A percentile compares a stretch with the other conserved stretches of the same genome.
These are phyloP conservation scores for Arctopsyche grandis DNA, from an alignment of 1,140 invertebrate species.

Conservation along the genomic window DNA sequence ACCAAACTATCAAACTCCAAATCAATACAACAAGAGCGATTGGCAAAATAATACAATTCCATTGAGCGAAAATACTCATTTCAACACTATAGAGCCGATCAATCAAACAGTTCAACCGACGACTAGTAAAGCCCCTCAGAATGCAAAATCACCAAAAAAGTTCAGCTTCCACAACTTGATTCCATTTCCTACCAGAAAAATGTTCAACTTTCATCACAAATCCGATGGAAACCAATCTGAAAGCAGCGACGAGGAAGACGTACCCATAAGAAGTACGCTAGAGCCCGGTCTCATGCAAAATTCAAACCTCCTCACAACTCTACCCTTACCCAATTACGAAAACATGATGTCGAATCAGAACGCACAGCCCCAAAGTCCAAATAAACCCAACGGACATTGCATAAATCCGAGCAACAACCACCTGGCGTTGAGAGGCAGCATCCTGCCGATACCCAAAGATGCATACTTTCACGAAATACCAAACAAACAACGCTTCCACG, in stretches of 20 bases:
- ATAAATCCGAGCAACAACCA: slow-evolving; percentile 28
- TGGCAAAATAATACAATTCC: slow-evolving; percentile 54
- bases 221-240: slow-evolving; percentile 66
- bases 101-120: slow-evolving; percentile 47
- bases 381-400: slow-evolving; percentile 45
- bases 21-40: slow-evolving; percentile 28
- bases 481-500: slow-evolving; percentile 60
- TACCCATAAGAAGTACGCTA: slow-evolving; percentile 64
- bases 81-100: slow-evolving; percentile 53
- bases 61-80: slow-evolving; percentile 52
- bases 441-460: slow-evolving; percentile 66
- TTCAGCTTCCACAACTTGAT: slow-evolving; percentile 66
- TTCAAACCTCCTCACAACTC: slow-evolving; percentile 65
- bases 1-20: slow-evolving; percentile 43
- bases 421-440: slow-evolving; percentile 44
- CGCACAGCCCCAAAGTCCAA: slow-evolving; percentile 50
- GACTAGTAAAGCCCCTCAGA: slow-evolving; percentile 55
- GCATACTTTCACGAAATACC: slow-evolving; percentile 71
- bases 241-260: slow-evolving; percentile 69
- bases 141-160: slow-evolving; percentile 59
- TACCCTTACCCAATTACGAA: slow-evolving; percentile 67
- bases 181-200: slow-evolving; percentile 65
- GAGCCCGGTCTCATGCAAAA: slow-evolving; percentile 67
- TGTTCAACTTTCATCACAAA: slow-evolving; percentile 63
- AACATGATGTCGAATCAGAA: slow-evolving; percentile 60